These are phyloP conservation scores for Protodeltote pygarga DNA, from an alignment of 2,888 invertebrate species.

Conservation along the genomic window DNA sequence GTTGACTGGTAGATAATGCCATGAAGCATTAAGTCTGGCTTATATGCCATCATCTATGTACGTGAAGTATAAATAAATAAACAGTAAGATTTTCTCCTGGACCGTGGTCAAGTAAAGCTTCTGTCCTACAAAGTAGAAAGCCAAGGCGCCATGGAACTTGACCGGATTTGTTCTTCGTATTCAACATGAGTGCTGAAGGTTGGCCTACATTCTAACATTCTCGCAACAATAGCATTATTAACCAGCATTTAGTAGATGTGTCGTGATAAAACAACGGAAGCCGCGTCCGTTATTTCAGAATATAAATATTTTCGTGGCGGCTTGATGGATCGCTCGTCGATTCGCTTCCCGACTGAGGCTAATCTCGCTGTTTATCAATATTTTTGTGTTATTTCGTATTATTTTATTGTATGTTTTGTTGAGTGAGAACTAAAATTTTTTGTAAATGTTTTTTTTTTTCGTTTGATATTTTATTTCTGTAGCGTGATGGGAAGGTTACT, in stretches of 20 bases:
- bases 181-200: conserved; percentile 9
- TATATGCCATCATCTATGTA: too few relatives aligned
- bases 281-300: conserved; percentile 58
- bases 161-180: conserved; percentile 10
- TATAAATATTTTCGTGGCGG: conserved; percentile 74
- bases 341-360: conserved; percentile 51
- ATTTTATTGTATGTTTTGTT: conserved; percentile 8
- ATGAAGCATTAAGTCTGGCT: too few relatives aligned
- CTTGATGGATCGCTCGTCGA: conserved; percentile 72
- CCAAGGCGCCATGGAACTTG: too few relatives aligned
- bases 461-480: not conserved
- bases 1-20: too few relatives aligned
- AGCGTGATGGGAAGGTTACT: too few relatives aligned
- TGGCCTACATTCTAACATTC: conserved; percentile 36
- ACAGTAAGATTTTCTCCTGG: too few relatives aligned
- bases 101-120: too few relatives aligned
- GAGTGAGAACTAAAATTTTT: conserved; percentile 1
- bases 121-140: too few relatives aligned
- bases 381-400: conserved; percentile 54
- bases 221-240: conserved; percentile 58
- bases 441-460: not conserved
- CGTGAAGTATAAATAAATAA: too few relatives aligned
- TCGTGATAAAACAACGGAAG: conserved; percentile 62
- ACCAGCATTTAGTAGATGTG: conserved; percentile 58
- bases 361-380: conserved; percentile 76